These are phyloP conservation scores for Drosophila infuscata DNA, from an alignment of 2,888 invertebrate species.

Conservation along the genomic window DNA sequence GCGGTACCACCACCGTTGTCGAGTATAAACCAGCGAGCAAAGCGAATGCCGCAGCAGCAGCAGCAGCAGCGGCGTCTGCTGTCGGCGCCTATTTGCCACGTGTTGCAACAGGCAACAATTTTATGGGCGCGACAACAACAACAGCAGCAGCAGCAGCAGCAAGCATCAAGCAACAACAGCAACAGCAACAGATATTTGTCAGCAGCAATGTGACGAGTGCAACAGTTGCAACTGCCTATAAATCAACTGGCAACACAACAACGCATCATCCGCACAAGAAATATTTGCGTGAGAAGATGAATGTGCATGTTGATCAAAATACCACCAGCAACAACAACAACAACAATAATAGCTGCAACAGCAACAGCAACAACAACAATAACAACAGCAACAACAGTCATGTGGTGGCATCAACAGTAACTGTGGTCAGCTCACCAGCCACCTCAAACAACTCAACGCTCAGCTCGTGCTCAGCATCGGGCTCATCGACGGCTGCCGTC, in stretches of 20 bases:
- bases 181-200: conserved; percentile 58
- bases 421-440: conserved; percentile 83
- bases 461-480: conserved; percentile 58
- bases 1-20: conserved; percentile 85
- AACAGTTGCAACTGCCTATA: conserved; percentile 37
- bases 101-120: conserved; percentile 23
- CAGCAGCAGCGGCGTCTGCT: conserved; percentile 12
- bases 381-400: conserved; percentile 42
- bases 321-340: conserved; percentile 34
- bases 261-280: conserved; percentile 85
- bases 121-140: conserved; percentile 37
- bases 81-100: conserved; percentile 41
- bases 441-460: conserved; percentile 80
- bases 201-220: conserved; percentile 61
- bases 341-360: conserved; percentile 17
- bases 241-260: conserved; percentile 62
- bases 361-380: conserved; percentile 7
- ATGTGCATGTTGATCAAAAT: conserved; percentile 82
- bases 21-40: conserved; percentile 83
- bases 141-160: conserved; percentile 27
- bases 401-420: conserved; percentile 75
- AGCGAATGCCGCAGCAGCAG: conserved; percentile 47
- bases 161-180: conserved; percentile 45
- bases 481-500: conserved; percentile 81
- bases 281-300: conserved; percentile 85